Conservation (phyloP, 2,797 vertebrate genomes). For the Parambassis ranga region DNA sequence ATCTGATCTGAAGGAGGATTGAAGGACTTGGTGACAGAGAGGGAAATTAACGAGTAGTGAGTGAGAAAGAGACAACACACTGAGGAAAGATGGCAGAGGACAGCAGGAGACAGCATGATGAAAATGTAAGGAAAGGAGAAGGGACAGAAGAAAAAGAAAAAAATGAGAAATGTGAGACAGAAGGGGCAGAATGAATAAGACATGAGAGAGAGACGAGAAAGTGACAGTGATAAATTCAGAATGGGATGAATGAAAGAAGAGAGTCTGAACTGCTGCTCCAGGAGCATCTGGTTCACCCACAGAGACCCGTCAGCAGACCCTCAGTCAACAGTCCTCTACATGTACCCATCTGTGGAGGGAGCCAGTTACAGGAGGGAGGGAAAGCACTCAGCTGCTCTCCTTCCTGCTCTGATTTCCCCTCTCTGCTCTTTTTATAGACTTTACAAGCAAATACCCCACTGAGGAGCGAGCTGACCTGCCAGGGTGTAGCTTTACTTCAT, state of each 20-base stretch:
- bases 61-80: background rate
- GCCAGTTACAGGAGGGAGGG: constrained; percentile 17
- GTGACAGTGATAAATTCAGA: background rate
- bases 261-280: background rate
- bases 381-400: constrained; percentile 7
- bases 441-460: constrained; percentile 29
- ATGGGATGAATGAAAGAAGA: background rate
- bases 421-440: constrained; percentile 41
- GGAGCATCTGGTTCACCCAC: background rate
- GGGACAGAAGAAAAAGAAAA: background rate
- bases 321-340: constrained; percentile 14
- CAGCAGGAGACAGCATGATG: background rate
- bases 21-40: background rate
- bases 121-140: background rate
- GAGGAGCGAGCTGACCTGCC: constrained; percentile 30
- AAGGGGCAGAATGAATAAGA: background rate
- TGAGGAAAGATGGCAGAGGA: background rate
- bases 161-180: background rate
- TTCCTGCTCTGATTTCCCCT: constrained; percentile 34
- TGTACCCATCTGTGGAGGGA: constrained; percentile 18
- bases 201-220: background rate
- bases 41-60: background rate
- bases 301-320: background rate
- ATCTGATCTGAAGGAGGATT: background rate
- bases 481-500: constrained; percentile 54